Evolutionary conservation across 2,113 vertebrate genomes (phyloP).

Genomic region (Psephotus haematonotus): DNA sequence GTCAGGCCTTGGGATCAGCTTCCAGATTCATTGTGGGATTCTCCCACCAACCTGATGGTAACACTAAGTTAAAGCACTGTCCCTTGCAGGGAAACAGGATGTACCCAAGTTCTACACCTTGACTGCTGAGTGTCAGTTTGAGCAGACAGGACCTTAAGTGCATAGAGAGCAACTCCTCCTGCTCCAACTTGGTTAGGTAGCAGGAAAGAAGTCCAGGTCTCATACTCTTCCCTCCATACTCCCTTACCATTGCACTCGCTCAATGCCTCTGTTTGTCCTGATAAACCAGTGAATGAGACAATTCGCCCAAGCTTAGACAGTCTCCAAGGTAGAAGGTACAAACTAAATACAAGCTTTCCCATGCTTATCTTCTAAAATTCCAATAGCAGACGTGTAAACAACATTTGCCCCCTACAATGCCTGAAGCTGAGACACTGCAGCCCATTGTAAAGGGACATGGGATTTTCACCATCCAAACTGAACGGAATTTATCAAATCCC

Average conservation of each 20-base stretch:
- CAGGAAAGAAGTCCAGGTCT: not conserved
- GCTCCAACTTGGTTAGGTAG: not conserved
- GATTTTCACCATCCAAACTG: not conserved
- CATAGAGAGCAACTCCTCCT: not conserved
- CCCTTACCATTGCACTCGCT: fast-evolving
- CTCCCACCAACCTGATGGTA: not conserved
- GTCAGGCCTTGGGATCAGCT: not conserved
- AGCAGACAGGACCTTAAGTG: not conserved
- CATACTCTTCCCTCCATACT: not conserved
- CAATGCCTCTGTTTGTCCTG: not conserved
- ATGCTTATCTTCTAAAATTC: not conserved
- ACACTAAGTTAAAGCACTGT: not conserved
- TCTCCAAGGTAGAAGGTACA: not conserved
- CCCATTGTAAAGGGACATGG: not conserved
- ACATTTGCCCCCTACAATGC: not conserved
- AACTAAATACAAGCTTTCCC: not conserved
- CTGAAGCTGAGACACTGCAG: not conserved
- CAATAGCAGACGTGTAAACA: not conserved
- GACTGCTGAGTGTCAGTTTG: not conserved
- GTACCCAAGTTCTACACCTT: not conserved
- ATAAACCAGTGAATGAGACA: not conserved
- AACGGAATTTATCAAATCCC: not conserved
- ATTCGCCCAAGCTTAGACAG: not conserved
- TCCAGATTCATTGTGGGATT: not conserved
- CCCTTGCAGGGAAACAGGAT: not conserved